phyloP scores from a whole-genome alignment of 2,888 invertebrate genomes.

The Drosophila helvetica region DNA sequence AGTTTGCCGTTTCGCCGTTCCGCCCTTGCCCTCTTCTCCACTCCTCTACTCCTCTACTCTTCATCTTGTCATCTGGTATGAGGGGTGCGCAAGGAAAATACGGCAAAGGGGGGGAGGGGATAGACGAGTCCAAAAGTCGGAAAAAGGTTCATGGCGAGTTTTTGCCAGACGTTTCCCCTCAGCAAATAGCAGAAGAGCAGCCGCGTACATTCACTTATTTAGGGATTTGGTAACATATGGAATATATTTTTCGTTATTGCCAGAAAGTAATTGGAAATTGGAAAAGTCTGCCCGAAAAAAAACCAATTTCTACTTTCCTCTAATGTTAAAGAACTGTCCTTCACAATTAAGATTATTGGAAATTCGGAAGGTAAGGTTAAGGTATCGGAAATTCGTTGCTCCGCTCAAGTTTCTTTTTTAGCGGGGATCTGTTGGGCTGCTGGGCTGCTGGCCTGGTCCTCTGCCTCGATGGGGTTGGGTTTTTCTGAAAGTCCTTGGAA shows the following conservation, averaged over 20 bases:
- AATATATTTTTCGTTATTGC: too few species aligned
- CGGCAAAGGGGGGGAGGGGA: background rate
- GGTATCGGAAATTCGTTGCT: background rate
- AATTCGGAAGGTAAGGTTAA: background rate
- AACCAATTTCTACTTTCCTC: too few species aligned
- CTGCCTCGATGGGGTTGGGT: background rate
- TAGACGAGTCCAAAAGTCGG: slow-evolving; percentile 47
- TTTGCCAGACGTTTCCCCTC: slow-evolving; percentile 44
- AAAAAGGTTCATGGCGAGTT: slow-evolving; percentile 64
- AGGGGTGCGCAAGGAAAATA: background rate
- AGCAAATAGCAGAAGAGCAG: background rate
- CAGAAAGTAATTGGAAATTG: too few species aligned
- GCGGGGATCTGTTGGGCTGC: slow-evolving; percentile 34
- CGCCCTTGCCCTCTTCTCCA: slow-evolving; percentile 12
- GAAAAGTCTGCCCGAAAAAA: too few species aligned
- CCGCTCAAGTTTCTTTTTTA: slow-evolving; percentile 32
- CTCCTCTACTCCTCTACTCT: slow-evolving; percentile 4
- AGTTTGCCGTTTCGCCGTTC: slow-evolving; percentile 60
- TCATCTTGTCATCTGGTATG: slow-evolving; percentile 29
- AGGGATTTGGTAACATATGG: background rate
- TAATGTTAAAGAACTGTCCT: too few species aligned
- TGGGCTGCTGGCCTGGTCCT: background rate
- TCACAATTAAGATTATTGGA: too few species aligned
- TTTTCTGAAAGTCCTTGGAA: slow-evolving; percentile 10
- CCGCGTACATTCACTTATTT: slow-evolving; percentile 2